Evolutionary conservation across 2,888 invertebrate genomes (phyloP).

Genomic region (Saturnia pavonia): DNA sequence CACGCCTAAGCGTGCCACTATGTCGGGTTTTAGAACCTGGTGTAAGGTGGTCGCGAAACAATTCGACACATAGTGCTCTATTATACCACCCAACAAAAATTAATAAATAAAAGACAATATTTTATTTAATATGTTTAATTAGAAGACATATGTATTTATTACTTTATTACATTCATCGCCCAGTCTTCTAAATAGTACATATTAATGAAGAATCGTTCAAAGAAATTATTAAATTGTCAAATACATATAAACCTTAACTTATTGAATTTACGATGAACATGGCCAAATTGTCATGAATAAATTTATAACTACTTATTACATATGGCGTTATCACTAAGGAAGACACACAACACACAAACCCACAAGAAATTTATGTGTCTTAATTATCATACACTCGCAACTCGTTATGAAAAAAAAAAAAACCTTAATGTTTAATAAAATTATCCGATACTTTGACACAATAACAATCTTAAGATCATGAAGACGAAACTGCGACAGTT

Average conservation of each 20-base stretch:
- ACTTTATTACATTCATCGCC: conserved; percentile 33
- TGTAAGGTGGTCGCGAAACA: too few relatives aligned
- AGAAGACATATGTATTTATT: conserved; percentile 16
- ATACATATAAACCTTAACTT: conserved; percentile 22
- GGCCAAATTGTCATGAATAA: conserved; percentile 14
- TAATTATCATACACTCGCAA: neutral
- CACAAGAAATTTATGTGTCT: neutral
- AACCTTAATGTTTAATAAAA: neutral
- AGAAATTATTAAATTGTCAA: conserved; percentile 38
- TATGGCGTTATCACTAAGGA: conserved; percentile 19
- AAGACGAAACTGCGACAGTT: neutral
- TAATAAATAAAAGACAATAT: conserved; percentile 10
- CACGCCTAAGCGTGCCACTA: too few relatives aligned
- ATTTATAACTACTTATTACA: neutral
- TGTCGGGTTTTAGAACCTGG: too few relatives aligned
- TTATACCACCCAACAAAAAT: too few relatives aligned
- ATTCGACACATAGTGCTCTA: too few relatives aligned
- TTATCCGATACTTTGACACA: neutral
- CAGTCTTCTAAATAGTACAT: conserved; percentile 54
- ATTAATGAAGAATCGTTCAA: conserved; percentile 30
- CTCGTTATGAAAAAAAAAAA: neutral
- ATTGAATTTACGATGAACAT: conserved; percentile 20
- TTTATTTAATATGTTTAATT: conserved; percentile 20
- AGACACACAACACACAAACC: conserved; percentile 18
- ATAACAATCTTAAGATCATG: conserved; percentile 3